phyloP scores from a whole-genome alignment of 1,140 invertebrate species.

The Diplogasteroides magnus region DNA sequence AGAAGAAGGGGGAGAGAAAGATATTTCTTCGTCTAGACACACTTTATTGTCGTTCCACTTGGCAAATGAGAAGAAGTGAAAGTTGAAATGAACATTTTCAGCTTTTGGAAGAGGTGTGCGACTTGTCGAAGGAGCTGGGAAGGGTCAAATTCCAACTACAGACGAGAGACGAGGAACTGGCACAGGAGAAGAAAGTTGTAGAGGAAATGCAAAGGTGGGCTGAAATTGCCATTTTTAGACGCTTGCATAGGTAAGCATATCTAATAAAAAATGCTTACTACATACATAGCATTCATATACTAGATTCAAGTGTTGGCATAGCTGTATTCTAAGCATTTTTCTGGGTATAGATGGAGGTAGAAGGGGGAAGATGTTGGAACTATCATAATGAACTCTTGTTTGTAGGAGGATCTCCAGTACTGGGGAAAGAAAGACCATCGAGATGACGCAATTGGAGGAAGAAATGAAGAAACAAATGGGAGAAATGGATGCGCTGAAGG shows the following conservation, averaged over 20 bases:
- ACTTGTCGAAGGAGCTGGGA: constrained; percentile 17
- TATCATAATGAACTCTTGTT: too few relatives aligned
- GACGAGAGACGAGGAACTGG: constrained; percentile 21
- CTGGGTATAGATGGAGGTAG: too few relatives aligned
- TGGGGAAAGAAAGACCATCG: too few relatives aligned
- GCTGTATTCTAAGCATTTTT: too few relatives aligned
- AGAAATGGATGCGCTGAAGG: not conserved
- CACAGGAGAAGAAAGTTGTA: constrained; percentile 17
- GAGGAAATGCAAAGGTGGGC: constrained; percentile 4
- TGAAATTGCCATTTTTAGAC: not conserved
- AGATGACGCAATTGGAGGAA: not conserved
- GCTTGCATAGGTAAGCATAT: too few relatives aligned
- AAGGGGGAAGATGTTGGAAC: too few relatives aligned
- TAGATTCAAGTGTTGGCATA: too few relatives aligned
- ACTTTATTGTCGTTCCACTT: too few relatives aligned
- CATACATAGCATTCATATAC: too few relatives aligned
- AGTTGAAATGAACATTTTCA: constrained; percentile 11
- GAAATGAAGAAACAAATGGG: not conserved
- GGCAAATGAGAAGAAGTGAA: not conserved
- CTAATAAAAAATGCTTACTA: too few relatives aligned
- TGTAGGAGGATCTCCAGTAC: too few relatives aligned
- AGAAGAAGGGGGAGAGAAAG: not conserved
- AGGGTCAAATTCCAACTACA: constrained; percentile 14
- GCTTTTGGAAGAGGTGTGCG: constrained; percentile 24
- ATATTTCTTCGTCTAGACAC: too few relatives aligned